phyloP scores from a whole-genome alignment of 2,888 invertebrate species.

The Epiblema foenella region DNA sequence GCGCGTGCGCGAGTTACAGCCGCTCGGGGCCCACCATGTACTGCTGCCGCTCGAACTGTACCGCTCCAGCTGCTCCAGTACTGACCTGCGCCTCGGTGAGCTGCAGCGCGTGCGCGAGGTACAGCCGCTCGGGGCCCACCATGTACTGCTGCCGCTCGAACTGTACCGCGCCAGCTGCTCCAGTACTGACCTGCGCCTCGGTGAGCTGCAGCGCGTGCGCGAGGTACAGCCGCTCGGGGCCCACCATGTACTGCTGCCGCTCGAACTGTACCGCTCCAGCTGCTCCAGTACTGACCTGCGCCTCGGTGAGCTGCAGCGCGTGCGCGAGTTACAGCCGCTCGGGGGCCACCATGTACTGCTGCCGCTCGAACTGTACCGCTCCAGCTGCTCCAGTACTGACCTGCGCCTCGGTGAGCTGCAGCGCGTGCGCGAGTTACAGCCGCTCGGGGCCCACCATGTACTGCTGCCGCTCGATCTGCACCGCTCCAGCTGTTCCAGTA shows the following conservation, averaged over 20 bases:
- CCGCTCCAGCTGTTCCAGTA: not conserved
- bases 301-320: not conserved
- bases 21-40: too few relatives aligned
- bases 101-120: too few relatives aligned
- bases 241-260: not conserved
- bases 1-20: too few relatives aligned
- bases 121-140: too few relatives aligned
- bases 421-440: not conserved
- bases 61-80: too few relatives aligned
- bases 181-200: too few relatives aligned
- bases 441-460: not conserved
- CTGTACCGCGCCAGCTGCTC: not conserved
- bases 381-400: constrained; percentile 70
- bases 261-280: not conserved
- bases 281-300: not conserved
- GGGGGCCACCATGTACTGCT: constrained; percentile 91
- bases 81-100: too few relatives aligned
- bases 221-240: too few relatives aligned
- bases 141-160: not conserved
- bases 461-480: not conserved
- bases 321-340: not conserved
- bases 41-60: too few relatives aligned
- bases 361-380: too few relatives aligned
- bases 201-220: too few relatives aligned
- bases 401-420: constrained; percentile 72